Evolutionary conservation across 2,888 invertebrate species (phyloP).

Genomic region (Camptogramma bilineatum): DNA sequence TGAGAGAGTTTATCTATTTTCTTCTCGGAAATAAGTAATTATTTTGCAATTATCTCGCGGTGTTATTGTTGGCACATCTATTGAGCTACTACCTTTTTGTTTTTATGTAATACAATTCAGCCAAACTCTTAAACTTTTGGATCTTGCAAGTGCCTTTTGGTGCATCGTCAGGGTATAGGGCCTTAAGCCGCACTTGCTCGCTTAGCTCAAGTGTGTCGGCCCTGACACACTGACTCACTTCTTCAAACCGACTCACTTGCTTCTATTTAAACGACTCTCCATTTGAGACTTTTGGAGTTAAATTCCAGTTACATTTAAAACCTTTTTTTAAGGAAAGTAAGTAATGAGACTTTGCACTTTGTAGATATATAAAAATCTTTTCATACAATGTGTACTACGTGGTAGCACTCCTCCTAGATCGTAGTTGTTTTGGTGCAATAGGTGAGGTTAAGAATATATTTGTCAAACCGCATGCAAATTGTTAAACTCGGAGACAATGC

Average conservation of each 20-base stretch:
- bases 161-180: no score
- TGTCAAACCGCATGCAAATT: no score
- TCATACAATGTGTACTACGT: background rate
- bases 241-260: slow-evolving; percentile 12
- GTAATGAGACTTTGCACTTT: background rate
- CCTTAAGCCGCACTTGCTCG: slow-evolving; percentile 51
- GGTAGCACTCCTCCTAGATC: background rate
- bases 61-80: no score
- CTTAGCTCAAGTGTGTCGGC: slow-evolving; percentile 63
- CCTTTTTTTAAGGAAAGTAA: background rate
- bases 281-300: background rate
- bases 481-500: background rate
- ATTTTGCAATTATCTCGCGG: no score
- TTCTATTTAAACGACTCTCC: slow-evolving; percentile 15
- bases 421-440: background rate
- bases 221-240: slow-evolving; percentile 69
- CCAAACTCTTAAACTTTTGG: no score
- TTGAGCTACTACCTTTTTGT: no score
- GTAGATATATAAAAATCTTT: background rate
- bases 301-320: background rate
- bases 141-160: no score
- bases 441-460: background rate
- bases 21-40: no score
- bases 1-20: no score
- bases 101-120: no score